Base-by-base conservation (phyloP, 64 coral and sea anemone genomes). In the Montipora capricornis region DNA sequence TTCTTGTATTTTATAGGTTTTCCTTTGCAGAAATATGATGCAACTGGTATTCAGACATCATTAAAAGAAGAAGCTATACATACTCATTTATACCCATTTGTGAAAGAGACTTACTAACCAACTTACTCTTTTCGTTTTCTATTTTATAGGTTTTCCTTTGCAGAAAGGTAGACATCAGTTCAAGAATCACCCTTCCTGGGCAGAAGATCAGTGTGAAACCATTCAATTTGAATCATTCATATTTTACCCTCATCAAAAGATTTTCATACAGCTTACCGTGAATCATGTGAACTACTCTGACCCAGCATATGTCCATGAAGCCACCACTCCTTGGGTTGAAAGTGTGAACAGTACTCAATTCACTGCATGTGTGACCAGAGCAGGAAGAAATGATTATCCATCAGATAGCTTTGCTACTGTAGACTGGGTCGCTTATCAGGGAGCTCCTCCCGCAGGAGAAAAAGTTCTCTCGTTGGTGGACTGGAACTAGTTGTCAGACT, bases 171-270 rank as follows among this genome's bases (percentile, higher is more conserved):
- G 93, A 51, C 73, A 58, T 17, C 57, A 55, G 3, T 44, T 89
- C 1, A 49, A 51, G 3, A 71, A 29, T 66, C 49, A 60, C 48
- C 80, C 87, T 22, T 75, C 57, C 7, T 12, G 61, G 26, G 51
- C 78, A 13, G 78, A 76, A 7, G 80, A 88, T 16, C 45, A 75
- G 11, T 95, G 93, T 73, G 76, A 95, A 17, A 45, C 20, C 5
- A 49, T 95, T 15, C 52, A 68, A 53, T 95, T 95, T 64, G 61
- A 48, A 61, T 73, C 93, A 13, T 90, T 75, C 78, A 80, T 81
- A 3, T 95, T 95, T 47, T 95, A 95, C 78, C 93, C 93, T 2
- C 87, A 95, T 20, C 89, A 95, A 61, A 88, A 37, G 20, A 80
- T 95, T 8, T 81, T 90, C 47, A 77, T 95, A 8, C 87, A 95